Base-by-base conservation (phyloP, 2,797 vertebrate species). In the Knipowitschia caucasica region DNA sequence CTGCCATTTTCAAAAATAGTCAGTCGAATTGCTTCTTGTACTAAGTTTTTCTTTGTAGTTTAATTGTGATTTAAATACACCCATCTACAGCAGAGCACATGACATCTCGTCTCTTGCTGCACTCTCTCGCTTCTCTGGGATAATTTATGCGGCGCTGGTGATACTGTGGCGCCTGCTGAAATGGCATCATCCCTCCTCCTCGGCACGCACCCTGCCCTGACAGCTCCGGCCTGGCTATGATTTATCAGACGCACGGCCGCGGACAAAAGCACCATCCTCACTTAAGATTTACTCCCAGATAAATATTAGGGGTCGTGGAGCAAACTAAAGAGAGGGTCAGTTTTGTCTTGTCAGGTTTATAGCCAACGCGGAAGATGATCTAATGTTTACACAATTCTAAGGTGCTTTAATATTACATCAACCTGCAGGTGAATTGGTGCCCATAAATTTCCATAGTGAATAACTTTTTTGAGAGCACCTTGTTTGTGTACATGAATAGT, bases 131-230 rank as follows among this genome's bases (percentile, higher is more conserved):
- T 78, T 69, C 53, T 75, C 74, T 71, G 38, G 74, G 66, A 58
- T 89, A 88, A 90, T 88, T 89, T 89, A 91, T 88, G 84, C 83
- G 27, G 73, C 34, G 25, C 59, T 64, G 66, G 69, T 51, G 70
- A 70, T 73, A 77, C 69, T 71, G 78, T 78, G 80, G 77, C 62
- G 64, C 71, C 62, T 66, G 83, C 82, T 78, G 75, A 88, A 89
- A 89, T 77, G 80, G 80, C 87, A 84, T 81, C 82, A 84, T 89
- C 79, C 33, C 55, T 68, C 71, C 72, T 75, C 79, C 59, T 75
- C 58, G 65, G 66, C 74, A 59, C 69, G 73, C 71, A 70, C 73
- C 62, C 62, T 64, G 64, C 69, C 67, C 75, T 67, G 75, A 81
- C 81, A 78, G 68, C 59, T 69, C 62, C 56, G 64, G 58, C 64